Evolutionary conservation across 2,888 invertebrate genomes (phyloP).

Genomic region (Sicus ferrugineus): DNA sequence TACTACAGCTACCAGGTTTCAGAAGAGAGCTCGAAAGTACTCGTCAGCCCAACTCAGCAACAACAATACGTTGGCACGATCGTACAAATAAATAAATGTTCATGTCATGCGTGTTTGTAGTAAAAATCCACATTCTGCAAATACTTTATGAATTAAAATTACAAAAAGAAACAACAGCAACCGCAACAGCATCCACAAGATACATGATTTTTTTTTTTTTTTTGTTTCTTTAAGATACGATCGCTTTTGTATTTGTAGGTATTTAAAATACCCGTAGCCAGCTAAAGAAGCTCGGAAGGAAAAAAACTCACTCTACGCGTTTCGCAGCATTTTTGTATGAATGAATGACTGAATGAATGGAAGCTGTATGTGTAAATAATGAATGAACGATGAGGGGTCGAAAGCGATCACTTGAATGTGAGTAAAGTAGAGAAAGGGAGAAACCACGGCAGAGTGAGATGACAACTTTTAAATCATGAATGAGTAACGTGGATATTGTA

Average conservation of each 20-base stretch:
- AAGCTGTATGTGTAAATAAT: conserved; percentile 29
- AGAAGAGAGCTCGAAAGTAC: not conserved
- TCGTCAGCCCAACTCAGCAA: not conserved
- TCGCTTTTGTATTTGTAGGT: not conserved
- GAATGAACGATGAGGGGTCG: conserved; percentile 15
- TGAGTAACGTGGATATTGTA: conserved; percentile 1
- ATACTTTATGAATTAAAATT: conserved; percentile 25
- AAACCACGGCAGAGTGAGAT: not conserved
- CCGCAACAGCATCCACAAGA: conserved; percentile 10
- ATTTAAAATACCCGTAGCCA: not conserved
- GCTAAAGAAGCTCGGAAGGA: not conserved
- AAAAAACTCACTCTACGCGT: conserved; percentile 29
- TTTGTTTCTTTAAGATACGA: not conserved
- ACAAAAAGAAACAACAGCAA: not conserved
- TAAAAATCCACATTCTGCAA: conserved; percentile 32
- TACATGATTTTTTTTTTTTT: conserved; percentile 21
- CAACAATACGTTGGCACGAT: not conserved
- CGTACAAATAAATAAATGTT: not conserved
- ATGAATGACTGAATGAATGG: conserved; percentile 35
- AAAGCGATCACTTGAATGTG: not conserved
- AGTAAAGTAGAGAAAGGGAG: not conserved
- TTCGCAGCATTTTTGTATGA: conserved; percentile 36
- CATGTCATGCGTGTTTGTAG: conserved; percentile 22
- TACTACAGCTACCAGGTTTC: not conserved
- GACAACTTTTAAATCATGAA: not conserved